Evolutionary conservation across 2,113 vertebrate genomes (phyloP), one percentile per base, ranked within the genome.

Genomic region (Cheilinus undulatus): DNA sequence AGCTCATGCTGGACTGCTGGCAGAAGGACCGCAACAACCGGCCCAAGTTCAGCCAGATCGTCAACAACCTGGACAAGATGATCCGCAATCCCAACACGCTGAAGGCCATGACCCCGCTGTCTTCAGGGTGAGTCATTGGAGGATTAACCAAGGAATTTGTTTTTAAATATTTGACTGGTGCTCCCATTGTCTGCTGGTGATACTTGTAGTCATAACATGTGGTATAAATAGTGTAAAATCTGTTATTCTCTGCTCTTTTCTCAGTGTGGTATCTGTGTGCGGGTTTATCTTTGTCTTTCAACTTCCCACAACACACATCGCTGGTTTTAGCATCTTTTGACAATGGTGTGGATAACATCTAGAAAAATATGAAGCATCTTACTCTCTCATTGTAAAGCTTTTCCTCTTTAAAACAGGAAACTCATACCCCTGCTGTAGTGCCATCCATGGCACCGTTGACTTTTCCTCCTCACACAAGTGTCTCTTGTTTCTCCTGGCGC

Each of bases 1-100:
- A 99, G 92, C 96, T 99, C 68, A 99, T 99, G 98, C 78, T 99
- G 83, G 98, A 99, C 92, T 99, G 97, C 90, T 99, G 98, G 98
- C 98, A 99, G 88, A 99, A 99, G 90, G 98, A 99, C 86, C 97
- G 98, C 50, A 99, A 99, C 91, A 98, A 98, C 87, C 89, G 97
- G 84, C 97, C 97, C 77, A 99, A 99, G 78, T 99, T 96, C 64
- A 96, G 96, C 56, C 97, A 98, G 87, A 99, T 98, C 46, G 97
- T 99, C 92, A 99, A 97, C 94, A 99, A 97, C 27, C 92, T 99
- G 10, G 97, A 99, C 92, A 99, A 99, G 92, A 98, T 98, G 97
- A 99, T 99, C 90, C 95, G 97, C 68, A 99, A 98, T 62, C 97
- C 97, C 5, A 99, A 97, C 92, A 97, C 94, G 77, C 92, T 99